Percentiles rank a stretch among this genome's conserved stretches.
Conservation (phyloP, 2,888 invertebrate genomes). For the Gisinianus flammeolus region DNA sequence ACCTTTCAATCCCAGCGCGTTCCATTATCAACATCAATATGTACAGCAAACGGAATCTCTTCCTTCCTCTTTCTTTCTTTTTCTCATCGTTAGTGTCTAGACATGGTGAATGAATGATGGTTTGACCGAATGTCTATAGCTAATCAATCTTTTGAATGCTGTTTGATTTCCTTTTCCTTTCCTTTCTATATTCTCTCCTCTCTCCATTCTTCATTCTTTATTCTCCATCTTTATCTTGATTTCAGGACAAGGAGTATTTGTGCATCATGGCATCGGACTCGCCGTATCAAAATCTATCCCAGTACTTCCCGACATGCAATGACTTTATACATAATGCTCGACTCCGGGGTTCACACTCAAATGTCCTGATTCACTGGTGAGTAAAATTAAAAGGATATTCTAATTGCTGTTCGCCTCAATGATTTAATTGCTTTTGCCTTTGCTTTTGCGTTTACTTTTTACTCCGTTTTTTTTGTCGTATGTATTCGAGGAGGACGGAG, state of each 20-base stretch:
- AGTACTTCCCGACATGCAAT: constrained; percentile 91
- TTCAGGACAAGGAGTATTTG: constrained; percentile 91
- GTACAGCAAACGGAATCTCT: too few species aligned
- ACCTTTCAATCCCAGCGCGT: too few species aligned
- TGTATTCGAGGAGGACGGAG: too few species aligned
- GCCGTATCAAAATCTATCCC: constrained; percentile 90
- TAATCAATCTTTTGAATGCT: constrained; percentile 7
- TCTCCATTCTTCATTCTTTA: constrained; percentile 25
- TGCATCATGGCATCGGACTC: constrained; percentile 96
- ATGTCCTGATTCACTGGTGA: constrained; percentile 93
- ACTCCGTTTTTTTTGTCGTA: too few species aligned
- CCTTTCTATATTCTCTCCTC: too few species aligned
- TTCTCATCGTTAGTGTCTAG: too few species aligned
- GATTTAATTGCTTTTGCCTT: not conserved
- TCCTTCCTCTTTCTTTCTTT: too few species aligned
- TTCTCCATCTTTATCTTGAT: constrained; percentile 47
- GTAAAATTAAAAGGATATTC: constrained; percentile 45
- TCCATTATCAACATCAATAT: too few species aligned
- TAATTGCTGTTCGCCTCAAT: not conserved
- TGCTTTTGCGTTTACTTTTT: not conserved
- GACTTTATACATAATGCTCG: constrained; percentile 96
- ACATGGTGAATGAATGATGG: too few species aligned
- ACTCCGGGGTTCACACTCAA: constrained; percentile 76
- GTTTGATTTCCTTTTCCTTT: too few species aligned
- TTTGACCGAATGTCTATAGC: not conserved